Base-by-base conservation (phyloP, 2,113 vertebrate species). In the Pangasianodon gigas region DNA sequence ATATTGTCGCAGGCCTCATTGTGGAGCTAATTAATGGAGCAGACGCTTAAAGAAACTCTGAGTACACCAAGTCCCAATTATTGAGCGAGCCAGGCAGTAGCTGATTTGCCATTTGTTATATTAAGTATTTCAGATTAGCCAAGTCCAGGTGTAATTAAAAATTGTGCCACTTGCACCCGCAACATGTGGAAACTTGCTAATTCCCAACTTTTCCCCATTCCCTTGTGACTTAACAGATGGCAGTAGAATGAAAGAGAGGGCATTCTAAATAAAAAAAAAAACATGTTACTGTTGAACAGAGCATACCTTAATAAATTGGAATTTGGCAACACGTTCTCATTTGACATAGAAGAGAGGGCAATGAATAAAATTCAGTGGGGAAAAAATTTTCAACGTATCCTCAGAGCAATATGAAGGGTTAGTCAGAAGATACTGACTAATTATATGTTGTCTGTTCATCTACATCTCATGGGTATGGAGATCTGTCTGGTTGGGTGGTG, bases 151-250 rank as follows among this genome's bases (percentile, higher is more conserved):
- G 90, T 93, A 93, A 93, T 93, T 93, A 93, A 92, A 92, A 89
- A 90, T 87, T 91, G 92, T 92, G 88, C 89, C 91, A 88, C 90
- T 88, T 92, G 91, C 91, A 92, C 93, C 91, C 85, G 87, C 89
- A 93, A 93, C 91, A 93, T 93, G 93, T 92, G 93, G 91, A 93
- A 93, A 93, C 93, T 93, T 93, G 91, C 90, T 93, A 91, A 93
- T 93, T 93, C 89, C 85, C 90, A 92, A 92, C 92, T 92, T 89
- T 92, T 90, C 82, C 80, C 62, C 80, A 87, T 69, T 92, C 91
- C 91, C 91, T 52, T 48, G 85, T 93, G 92, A 92, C 85, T 91
- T 92, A 91, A 90, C 93, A 93, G 92, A 93, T 93, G 93, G 93
- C 80, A 80, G 82, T 54, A 87, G 83, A 90, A 75, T 82, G 65